Base-by-base conservation (phyloP, 1,140 invertebrate genomes). In the Frieseomelitta varia region DNA sequence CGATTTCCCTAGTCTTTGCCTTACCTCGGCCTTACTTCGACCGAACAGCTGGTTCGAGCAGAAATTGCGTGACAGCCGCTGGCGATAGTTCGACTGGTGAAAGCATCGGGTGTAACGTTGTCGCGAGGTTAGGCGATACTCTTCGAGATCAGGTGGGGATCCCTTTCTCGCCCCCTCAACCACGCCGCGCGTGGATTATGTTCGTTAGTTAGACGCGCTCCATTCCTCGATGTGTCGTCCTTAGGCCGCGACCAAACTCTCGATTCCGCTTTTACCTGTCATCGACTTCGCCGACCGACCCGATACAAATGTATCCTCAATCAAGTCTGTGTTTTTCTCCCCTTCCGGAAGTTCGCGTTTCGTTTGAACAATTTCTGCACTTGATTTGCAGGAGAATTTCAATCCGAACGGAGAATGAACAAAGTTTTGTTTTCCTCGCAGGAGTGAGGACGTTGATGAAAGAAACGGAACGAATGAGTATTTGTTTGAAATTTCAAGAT, bases 61-160 rank as follows among this genome's bases (percentile, higher is more conserved):
- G 74, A n/a, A 30, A 53, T 73, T 47, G 56, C n/a, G 69, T 19
- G 56, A 15, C 69, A 34, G 71, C 21, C 73, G 73, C 53, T 34
- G 21, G 69, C 39, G 71, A 87, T 69, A 51, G 81, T 82, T 82
- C 10, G 68, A 73, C 30, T 65, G 87, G 88, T 89, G 88, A 90
- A 90, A 90, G 88, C 87, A 74, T 63, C 79, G 84, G 81, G 68
- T 79, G 85, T 87, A 90, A 90, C 82, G 85, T 85, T 89, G 88
- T 90, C 88, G 79, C 87, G 88, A 87, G 85, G 81, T 89, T 89
- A 87, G 79, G 55, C 63, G 88, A 88, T 88, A 81, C 80, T 65
- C 21, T 14, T n/a, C 12, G 68, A 19, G 34, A 78, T 21, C 34
- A n/a, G 53, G 85, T 75, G 71, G 82, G 56, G 81, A 77, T 80